A percentile compares a stretch with the other conserved stretches of the same genome.
phyloP scores from a whole-genome alignment of 1,140 invertebrate genomes.

The Aphidius ervi region DNA sequence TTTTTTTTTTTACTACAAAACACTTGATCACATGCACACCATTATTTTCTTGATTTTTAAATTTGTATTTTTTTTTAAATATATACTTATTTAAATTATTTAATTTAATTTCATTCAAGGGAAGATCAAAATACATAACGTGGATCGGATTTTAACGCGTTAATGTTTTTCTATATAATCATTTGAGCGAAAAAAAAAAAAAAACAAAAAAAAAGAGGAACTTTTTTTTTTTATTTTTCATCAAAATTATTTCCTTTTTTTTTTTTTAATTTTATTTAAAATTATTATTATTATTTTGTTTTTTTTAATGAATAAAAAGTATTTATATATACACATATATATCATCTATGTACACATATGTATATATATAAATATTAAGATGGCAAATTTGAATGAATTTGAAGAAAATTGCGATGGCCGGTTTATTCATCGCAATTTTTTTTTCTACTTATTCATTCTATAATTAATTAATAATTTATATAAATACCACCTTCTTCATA shows the following conservation, averaged over 20 bases:
- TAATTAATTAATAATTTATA: constrained; percentile 10
- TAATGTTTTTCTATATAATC: constrained; percentile 4
- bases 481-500: constrained; percentile 3
- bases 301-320: constrained; percentile 1
- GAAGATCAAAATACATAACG: constrained; percentile 1
- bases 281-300: neutral
- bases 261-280: neutral
- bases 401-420: too few relatives aligned
- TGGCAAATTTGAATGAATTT: neutral
- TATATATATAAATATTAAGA: constrained; percentile 11
- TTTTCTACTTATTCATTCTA: neutral
- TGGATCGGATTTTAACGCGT: constrained; percentile 21
- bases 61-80: constrained; percentile 15
- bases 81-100: neutral
- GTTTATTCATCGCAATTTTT: neutral
- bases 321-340: neutral
- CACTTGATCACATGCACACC: constrained; percentile 33
- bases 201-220: neutral
- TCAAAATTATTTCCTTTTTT: neutral
- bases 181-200: constrained; percentile 13
- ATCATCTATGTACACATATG: neutral
- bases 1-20: constrained; percentile 28
- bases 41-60: constrained; percentile 25
- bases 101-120: neutral
- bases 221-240: neutral